Base-by-base conservation (phyloP, 2,888 invertebrate genomes). In the Eremobia ochroleuca region DNA sequence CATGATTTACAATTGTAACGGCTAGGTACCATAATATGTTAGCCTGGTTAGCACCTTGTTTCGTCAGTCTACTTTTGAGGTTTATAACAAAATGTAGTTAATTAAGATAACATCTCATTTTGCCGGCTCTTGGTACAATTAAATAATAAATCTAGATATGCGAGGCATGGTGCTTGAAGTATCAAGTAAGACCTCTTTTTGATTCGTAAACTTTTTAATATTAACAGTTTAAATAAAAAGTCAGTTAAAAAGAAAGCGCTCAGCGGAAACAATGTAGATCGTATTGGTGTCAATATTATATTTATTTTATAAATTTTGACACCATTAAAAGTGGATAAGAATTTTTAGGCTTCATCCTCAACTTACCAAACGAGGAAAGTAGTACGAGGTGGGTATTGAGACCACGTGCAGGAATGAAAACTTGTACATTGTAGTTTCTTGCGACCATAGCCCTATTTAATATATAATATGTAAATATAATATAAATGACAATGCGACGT, bases 221-320 rank as follows among this genome's bases (percentile, higher is more conserved):
- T 37, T 70, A 62, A 72, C 52, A 59, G 43, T 73, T 72, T 66
- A 73, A 52, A 46, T 58, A 68, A 25, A 25, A 52, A 52, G 25
- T 25, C 25, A 25, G 25, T 52, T 52, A 52, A 76, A 82, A 75
- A 83, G 83, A 86, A 80, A 86, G 76, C 52, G 65, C 58, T 37
- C 59, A 69, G 49, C 37, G 72, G 61, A 77, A 81, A 72, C 55
- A 74, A 69, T 62, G 18, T 28, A 18, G 21, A 46, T 69, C 25
- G 25, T 64, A 84, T 75, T 73, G 75, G 66, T 78, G 83, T 73
- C 65, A 75, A 73, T 74, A 52, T 46, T 43, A 62, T 69, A 75
- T 79, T 73, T 46, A 58, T 58, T 59, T 25, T 18, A 46, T 34
- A 37, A 15, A 43, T 49, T 84, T 61, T 76, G 61, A 43, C 59